Conservation (phyloP, 2,888 invertebrate genomes). For the Amiota mariae region DNA sequence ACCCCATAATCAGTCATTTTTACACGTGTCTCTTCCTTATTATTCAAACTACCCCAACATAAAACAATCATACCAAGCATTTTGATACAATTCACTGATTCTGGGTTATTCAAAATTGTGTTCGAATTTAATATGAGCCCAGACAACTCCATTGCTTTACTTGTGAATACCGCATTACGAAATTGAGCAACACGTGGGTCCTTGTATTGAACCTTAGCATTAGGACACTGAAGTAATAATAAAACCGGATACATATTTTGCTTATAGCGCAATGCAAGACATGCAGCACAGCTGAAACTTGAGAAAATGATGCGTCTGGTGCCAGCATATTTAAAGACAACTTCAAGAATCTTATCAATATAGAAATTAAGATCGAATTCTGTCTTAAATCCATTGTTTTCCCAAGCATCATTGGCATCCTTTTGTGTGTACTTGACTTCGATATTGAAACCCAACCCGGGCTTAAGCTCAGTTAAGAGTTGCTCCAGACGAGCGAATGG, state of each 20-base stretch:
- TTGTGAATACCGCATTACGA: conserved; percentile 85
- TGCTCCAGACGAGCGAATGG: conserved; percentile 92
- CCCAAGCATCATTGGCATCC: conserved; percentile 60
- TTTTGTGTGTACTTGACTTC: conserved; percentile 97
- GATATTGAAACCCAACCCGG: conserved; percentile 91
- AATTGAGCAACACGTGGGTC: conserved; percentile 87
- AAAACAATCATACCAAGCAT: conserved; percentile 88
- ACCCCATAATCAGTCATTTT: conserved; percentile 88
- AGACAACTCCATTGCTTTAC: conserved; percentile 84
- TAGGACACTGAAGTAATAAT: conserved; percentile 74
- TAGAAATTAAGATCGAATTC: conserved; percentile 89
- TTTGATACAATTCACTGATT: conserved; percentile 80
- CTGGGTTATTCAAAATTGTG: conserved; percentile 79
- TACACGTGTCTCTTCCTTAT: conserved; percentile 85
- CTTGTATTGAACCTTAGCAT: conserved; percentile 75
- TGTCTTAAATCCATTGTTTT: conserved; percentile 79
- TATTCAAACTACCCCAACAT: conserved; percentile 96
- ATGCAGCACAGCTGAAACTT: conserved; percentile 95
- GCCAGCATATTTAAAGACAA: conserved; percentile 84
- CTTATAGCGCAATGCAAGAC: conserved; percentile 90
- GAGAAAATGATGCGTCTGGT: conserved; percentile 89
- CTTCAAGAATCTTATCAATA: conserved; percentile 86
- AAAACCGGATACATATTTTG: conserved; percentile 96
- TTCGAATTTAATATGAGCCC: conserved; percentile 89
- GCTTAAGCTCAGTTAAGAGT: conserved; percentile 83